Percentiles rank a stretch among this genome's conserved stretches.
Evolutionary conservation across 2,797 vertebrate genomes (phyloP).

Genomic region (Artibeus lituratus): DNA sequence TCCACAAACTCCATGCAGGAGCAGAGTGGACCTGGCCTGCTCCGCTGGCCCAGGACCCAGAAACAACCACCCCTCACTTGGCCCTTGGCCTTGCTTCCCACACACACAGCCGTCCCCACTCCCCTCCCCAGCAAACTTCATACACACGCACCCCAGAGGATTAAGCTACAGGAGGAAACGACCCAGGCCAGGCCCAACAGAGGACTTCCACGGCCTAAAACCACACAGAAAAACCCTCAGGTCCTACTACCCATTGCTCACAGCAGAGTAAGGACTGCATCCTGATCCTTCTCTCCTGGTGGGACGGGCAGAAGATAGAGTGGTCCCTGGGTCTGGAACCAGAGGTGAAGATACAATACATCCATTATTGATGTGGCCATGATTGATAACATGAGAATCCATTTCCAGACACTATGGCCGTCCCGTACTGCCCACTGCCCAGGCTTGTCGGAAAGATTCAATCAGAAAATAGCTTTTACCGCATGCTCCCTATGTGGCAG

Average conservation of each 20-base stretch:
- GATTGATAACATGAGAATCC: neutral
- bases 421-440: neutral
- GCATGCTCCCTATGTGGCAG: accelerated
- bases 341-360: neutral
- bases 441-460: neutral
- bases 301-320: neutral
- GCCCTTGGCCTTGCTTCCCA: neutral
- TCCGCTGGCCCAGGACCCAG: neutral
- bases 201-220: neutral
- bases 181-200: neutral
- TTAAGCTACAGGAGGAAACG: accelerated
- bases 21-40: neutral
- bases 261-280: accelerated
- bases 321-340: neutral
- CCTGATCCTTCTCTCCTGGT: accelerated
- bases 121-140: too few relatives aligned
- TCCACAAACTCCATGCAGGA: neutral
- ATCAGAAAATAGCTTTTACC: accelerated
- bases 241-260: accelerated
- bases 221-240: neutral
- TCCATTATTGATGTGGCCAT: accelerated
- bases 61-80: neutral
- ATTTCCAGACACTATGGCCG: neutral
- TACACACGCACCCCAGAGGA: neutral
- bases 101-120: accelerated